Evolutionary conservation across 2,888 invertebrate species (phyloP).

Genomic region (Megamerina dolium): DNA sequence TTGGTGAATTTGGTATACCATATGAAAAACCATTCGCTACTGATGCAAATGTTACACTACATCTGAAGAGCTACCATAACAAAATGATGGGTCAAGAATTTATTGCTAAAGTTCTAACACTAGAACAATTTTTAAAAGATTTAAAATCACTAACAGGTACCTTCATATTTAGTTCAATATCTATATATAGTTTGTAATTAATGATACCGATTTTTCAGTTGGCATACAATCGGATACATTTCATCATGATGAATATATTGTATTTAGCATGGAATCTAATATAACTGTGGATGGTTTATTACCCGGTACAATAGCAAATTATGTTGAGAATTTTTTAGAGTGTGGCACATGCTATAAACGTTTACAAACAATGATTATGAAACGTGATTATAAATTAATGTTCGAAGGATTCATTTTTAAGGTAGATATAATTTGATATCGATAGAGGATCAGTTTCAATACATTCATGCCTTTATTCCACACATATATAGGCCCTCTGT

Average conservation of each 20-base stretch:
- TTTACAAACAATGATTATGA: slow-evolving; percentile 34
- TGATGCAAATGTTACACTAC: slow-evolving; percentile 25
- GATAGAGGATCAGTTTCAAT: not conserved
- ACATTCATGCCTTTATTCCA: not conserved
- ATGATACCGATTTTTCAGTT: slow-evolving; percentile 41
- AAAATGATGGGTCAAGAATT: slow-evolving; percentile 20
- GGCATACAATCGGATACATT: slow-evolving; percentile 57
- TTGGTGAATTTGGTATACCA: slow-evolving; percentile 27
- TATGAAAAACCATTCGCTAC: slow-evolving; percentile 26
- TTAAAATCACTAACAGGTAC: slow-evolving; percentile 36
- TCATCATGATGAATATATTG: slow-evolving; percentile 46
- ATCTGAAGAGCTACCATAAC: slow-evolving; percentile 26
- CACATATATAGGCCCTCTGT: slow-evolving; percentile 54
- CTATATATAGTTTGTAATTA: not conserved
- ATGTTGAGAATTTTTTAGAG: slow-evolving; percentile 37
- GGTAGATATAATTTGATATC: slow-evolving; percentile 18
- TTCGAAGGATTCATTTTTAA: slow-evolving; percentile 42
- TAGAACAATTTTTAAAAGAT: slow-evolving; percentile 32
- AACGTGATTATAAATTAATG: slow-evolving; percentile 32
- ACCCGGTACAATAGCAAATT: slow-evolving; percentile 49
- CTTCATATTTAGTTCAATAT: not conserved
- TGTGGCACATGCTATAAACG: slow-evolving; percentile 43
- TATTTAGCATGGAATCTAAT: slow-evolving; percentile 50
- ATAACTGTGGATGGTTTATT: slow-evolving; percentile 52
- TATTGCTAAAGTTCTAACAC: slow-evolving; percentile 25